These are phyloP conservation scores for Paramormyrops kingsleyae DNA, from an alignment of 2,113 vertebrate genomes.

Conservation along the genomic window DNA sequence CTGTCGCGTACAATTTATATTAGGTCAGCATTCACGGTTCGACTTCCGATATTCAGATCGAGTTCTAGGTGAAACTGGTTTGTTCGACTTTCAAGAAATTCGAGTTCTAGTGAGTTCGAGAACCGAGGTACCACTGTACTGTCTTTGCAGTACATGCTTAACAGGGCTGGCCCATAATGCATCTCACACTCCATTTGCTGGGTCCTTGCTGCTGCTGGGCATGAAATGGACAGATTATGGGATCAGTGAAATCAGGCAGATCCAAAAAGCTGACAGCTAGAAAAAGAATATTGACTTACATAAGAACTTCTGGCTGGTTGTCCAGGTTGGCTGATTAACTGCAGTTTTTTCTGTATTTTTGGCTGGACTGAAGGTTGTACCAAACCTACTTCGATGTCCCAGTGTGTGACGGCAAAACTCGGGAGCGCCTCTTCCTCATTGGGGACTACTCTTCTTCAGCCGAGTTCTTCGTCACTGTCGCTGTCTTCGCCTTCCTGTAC, in stretches of 20 bases:
- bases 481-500: conserved; percentile 93
- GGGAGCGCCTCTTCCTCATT: conserved; percentile 75
- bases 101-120: too few species aligned
- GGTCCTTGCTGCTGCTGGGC: neutral
- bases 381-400: conserved; percentile 89
- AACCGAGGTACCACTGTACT: too few species aligned
- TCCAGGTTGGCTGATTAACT: neutral
- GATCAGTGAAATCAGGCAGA: neutral
- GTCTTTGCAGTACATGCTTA: neutral
- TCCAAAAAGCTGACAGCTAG: neutral
- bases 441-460: conserved; percentile 96
- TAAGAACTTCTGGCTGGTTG: neutral
- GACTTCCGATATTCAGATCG: too few species aligned
- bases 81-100: too few species aligned
- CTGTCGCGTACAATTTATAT: too few species aligned
- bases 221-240: neutral
- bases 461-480: conserved; percentile 94
- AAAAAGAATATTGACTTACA: neutral
- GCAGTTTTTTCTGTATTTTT: neutral
- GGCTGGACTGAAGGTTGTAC: conserved; percentile 68
- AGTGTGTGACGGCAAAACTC: conserved; percentile 74
- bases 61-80: too few species aligned
- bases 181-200: neutral
- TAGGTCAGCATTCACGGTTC: too few species aligned
- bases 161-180: neutral